phyloP scores from a whole-genome alignment of 2,888 invertebrate genomes.

The Caradrina clavipalpis region DNA sequence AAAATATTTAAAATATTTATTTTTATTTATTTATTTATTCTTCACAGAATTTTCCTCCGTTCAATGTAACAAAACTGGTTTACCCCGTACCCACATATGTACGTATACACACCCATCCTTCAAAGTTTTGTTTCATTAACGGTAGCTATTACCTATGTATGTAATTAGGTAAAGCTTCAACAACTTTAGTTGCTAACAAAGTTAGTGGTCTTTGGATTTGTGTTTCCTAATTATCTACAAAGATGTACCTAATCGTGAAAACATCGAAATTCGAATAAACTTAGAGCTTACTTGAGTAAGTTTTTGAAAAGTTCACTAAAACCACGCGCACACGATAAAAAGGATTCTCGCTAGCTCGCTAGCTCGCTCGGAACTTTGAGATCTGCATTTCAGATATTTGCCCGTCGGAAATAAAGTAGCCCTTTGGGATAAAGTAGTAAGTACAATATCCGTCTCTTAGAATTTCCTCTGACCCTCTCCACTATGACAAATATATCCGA shows the following conservation, averaged over 20 bases:
- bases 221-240: neutral
- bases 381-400: slow-evolving; percentile 12
- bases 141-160: neutral
- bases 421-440: neutral
- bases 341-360: slow-evolving; percentile 10
- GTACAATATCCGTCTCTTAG: neutral
- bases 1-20: no score
- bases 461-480: slow-evolving; percentile 8
- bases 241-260: neutral
- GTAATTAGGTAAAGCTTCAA: neutral
- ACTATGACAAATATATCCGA: slow-evolving; percentile 16
- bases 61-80: neutral
- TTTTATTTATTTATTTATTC: no score
- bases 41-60: neutral
- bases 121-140: neutral
- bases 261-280: neutral
- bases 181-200: neutral
- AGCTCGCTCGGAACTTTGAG: slow-evolving; percentile 6
- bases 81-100: neutral
- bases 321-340: neutral
- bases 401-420: slow-evolving; percentile 1
- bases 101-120: neutral
- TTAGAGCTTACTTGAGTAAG: neutral
- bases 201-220: neutral
- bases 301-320: neutral